Conservation (phyloP, 1,140 invertebrate genomes). For the Drosophila kepulauana region DNA sequence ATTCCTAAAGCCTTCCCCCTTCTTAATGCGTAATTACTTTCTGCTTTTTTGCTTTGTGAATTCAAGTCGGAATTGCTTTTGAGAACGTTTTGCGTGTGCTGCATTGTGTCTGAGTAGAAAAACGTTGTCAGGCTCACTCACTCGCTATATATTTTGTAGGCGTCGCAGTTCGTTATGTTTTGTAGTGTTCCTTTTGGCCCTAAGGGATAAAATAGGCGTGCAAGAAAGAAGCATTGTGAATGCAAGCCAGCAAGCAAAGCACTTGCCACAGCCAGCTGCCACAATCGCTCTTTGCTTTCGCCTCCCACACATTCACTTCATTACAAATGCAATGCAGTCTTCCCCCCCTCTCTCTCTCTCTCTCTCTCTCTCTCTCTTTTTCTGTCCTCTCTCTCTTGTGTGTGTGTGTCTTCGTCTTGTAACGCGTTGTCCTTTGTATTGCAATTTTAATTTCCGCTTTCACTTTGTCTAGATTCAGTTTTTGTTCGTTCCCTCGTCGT, state of each 20-base stretch:
- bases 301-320: conserved; percentile 49
- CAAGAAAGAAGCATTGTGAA: conserved; percentile 37
- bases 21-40: not conserved
- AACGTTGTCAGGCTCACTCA: not conserved
- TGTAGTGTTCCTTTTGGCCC: conserved; percentile 29
- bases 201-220: conserved; percentile 39
- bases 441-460: conserved; percentile 83
- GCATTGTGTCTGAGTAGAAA: not conserved
- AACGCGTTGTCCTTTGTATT: conserved; percentile 63
- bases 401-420: conserved; percentile 43
- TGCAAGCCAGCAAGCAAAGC: conserved; percentile 23
- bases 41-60: not conserved
- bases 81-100: not conserved
- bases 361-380: no score
- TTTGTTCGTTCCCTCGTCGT: conserved; percentile 46
- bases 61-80: not conserved
- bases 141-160: conserved; percentile 8
- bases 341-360: no score
- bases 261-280: conserved; percentile 30
- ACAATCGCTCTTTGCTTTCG: conserved; percentile 27
- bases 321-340: conserved; percentile 57
- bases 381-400: not conserved
- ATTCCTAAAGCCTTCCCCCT: not conserved
- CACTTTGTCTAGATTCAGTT: conserved; percentile 80
- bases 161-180: conserved; percentile 27